phyloP scores from a whole-genome alignment of 1,140 invertebrate species.

The Mylabris phalerata region DNA sequence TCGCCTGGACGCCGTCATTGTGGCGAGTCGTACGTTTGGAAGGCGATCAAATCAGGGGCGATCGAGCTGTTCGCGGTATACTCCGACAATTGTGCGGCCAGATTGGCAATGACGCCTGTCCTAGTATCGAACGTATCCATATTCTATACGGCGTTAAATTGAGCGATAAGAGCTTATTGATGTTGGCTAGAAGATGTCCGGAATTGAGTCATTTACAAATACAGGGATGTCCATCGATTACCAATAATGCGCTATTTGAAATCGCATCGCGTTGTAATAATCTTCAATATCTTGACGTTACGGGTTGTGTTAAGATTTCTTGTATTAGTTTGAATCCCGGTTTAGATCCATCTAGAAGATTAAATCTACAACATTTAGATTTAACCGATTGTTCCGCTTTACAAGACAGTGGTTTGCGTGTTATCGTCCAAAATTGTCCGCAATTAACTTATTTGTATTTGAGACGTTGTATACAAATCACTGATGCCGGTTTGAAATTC shows the following conservation, averaged over 20 bases:
- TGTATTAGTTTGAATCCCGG: constrained; percentile 61
- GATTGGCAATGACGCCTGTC: constrained; percentile 51
- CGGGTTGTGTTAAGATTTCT: constrained; percentile 58
- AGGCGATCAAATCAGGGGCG: constrained; percentile 58
- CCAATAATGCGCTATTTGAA: constrained; percentile 59
- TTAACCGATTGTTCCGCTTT: constrained; percentile 80
- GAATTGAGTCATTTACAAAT: constrained; percentile 65
- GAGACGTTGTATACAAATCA: constrained; percentile 76
- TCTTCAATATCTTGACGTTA: constrained; percentile 64
- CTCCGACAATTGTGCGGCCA: constrained; percentile 52
- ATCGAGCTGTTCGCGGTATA: constrained; percentile 60
- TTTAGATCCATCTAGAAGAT: constrained; percentile 50
- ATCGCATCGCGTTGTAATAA: constrained; percentile 59
- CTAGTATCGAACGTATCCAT: constrained; percentile 58
- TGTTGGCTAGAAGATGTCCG: constrained; percentile 63
- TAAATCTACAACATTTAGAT: constrained; percentile 67
- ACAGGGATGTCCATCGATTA: constrained; percentile 60
- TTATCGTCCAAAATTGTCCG: constrained; percentile 77
- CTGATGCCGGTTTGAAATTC: constrained; percentile 70
- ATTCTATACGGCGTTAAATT: constrained; percentile 66
- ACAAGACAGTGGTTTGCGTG: constrained; percentile 73
- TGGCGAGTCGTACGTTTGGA: constrained; percentile 65
- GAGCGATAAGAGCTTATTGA: constrained; percentile 65
- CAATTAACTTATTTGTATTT: constrained; percentile 84
- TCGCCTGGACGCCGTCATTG: constrained; percentile 72